Base-by-base conservation (phyloP, 2,888 invertebrate species). In the Tortrix viridana region DNA sequence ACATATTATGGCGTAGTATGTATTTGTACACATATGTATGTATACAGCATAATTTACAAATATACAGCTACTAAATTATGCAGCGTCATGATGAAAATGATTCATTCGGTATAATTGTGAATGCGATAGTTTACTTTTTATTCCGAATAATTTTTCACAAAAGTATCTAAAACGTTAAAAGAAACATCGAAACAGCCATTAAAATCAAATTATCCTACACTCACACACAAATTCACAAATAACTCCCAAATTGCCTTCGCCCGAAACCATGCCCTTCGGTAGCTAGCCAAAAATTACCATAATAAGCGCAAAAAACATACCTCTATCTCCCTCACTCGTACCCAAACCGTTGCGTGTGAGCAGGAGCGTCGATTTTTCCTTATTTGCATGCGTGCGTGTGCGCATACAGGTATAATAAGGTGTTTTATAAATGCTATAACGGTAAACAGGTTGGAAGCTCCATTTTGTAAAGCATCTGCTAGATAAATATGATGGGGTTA, bases 371-470 rank as follows among this genome's bases (percentile, higher is more conserved):
- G 59, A 68, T 71, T 66, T 59, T 50, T 67, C 64, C 71, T 76
- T 72, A 81, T 83, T 80, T 81, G 80, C 85, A 85, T 71, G 74
- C 71, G 75, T 77, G 77, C 67, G 68, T 64, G 70, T 61, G 66
- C 70, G 67, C 72, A n/a, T n/a, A 74, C 78, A 79, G 74, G 71
- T 20, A 44, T 84, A 83, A 83, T 82, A 85, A 82, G 82, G 73
- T 72, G 79, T 79, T 83, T 78, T 80, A 74, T 77, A 71, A 72
- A 70, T 74, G 68, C 71, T 78, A 77, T 84, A 85, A 82, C 85
- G 80, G 81, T 74, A 67, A 64, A 46, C n/a, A 41, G 58, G 9
- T 44, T 60, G 19, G 19, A 26, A 12, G n/a, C 41, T 38, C 23
- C 14, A 37, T 58, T 43, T 32, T 37, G 32, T 22, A 18, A 32